Evolutionary conservation across 2,797 vertebrate species (phyloP), one percentile per base, ranked within the genome.

Genomic region (Neomorphus geoffroyi): DNA sequence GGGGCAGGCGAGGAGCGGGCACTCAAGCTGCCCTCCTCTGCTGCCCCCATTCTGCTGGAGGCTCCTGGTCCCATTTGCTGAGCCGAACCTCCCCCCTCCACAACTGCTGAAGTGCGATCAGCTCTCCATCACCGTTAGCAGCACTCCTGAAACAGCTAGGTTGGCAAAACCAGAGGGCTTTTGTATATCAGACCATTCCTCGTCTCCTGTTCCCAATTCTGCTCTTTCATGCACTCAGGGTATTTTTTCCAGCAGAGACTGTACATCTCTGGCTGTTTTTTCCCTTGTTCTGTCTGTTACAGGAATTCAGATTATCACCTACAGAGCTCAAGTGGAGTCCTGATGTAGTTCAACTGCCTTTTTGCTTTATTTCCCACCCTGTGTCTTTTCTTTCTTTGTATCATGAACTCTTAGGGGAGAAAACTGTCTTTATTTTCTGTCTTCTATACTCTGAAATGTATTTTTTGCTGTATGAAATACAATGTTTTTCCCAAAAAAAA

Each of bases 1-100:
- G n/a, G 27, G 39, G 8, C 11, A 77, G 32, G 14, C 54, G 9
- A 46, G 32, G 14, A 37, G 7, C 1, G 0, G 43, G 11, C 10
- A 5, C 73, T 74, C 64, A 48, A 45, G 15, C 26, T 7, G 3
- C 33, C 30, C 8, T 35, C 7, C 24, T 71, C 15, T 10, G 27
- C 24, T 66, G 50, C 60, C 9, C 27, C 21, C 4, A 27, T 22
- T 16, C 41, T 86, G 22, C 37, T 90, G 37, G 33, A 70, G 46
- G 30, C 28, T 93, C 12, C 46, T 53, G 27, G 10, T 23, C 13
- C 23, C 4, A 1, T 53, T 64, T 88, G 23, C 13, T 32, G 23
- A 72, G 41, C 41, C 5, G 3, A 14, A 24, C 4, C 11, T 80
- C n/a, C 27, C 6, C 32, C 5, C 8, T 7, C 17, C 0, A 0